phyloP scores from a whole-genome alignment of 2,797 vertebrate genomes.

The Spinibarbus caldwelli region DNA sequence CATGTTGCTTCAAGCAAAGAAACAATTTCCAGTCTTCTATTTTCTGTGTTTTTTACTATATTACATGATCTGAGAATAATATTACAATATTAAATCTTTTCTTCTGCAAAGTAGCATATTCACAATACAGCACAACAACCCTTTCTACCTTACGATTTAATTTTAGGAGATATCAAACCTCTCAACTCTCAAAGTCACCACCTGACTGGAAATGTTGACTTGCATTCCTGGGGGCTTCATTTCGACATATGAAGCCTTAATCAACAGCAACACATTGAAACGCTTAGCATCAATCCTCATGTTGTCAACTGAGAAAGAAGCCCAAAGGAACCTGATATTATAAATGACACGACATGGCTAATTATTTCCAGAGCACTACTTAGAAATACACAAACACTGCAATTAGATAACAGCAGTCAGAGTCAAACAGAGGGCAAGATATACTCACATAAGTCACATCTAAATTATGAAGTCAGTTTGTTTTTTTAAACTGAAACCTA shows the following conservation, averaged over 20 bases:
- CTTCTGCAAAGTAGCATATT: not conserved
- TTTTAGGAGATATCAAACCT: not conserved
- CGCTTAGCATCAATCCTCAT: not conserved
- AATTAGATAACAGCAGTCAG: not conserved
- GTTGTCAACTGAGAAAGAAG: conserved; percentile 14
- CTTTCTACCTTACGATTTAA: not conserved
- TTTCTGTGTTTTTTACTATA: not conserved
- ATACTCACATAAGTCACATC: not conserved
- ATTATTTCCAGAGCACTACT: not conserved
- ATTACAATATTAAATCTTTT: not conserved
- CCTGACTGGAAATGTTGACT: conserved; percentile 18
- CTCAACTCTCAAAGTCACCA: conserved; percentile 11
- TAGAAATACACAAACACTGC: not conserved
- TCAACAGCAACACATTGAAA: not conserved
- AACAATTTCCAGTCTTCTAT: not conserved
- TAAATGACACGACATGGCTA: not conserved
- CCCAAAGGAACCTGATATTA: conserved; percentile 24
- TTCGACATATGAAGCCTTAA: conserved; percentile 14
- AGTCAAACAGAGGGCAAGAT: not conserved
- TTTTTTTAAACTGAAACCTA: too few relatives aligned
- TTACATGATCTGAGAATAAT: not conserved
- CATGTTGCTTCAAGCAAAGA: too few relatives aligned
- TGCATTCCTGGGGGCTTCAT: not conserved
- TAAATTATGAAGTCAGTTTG: not conserved
- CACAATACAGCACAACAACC: not conserved